Conservation (phyloP, 2,888 invertebrate species). For the Nemotelus pantherinus region DNA sequence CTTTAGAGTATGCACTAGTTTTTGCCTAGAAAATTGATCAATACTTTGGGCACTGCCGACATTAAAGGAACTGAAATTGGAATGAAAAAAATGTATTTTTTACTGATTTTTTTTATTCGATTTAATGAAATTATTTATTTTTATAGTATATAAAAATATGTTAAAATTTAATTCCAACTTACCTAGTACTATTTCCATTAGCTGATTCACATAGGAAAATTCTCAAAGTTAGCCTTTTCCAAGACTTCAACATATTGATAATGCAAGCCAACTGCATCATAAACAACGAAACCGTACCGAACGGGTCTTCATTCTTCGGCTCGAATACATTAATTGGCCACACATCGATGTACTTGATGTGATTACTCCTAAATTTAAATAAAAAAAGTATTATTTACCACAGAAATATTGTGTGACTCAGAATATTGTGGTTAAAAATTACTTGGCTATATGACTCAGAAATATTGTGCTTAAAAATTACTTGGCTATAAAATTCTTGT, state of each 20-base stretch:
- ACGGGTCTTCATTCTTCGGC: conserved; percentile 79
- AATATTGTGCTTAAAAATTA: conserved; percentile 60
- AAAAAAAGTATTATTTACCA: neutral
- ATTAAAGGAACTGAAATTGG: conserved; percentile 58
- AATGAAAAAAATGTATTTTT: neutral
- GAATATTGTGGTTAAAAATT: conserved; percentile 55
- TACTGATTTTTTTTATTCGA: too few species aligned
- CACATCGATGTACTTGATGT: conserved; percentile 89
- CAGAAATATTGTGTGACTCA: conserved; percentile 28
- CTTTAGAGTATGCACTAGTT: conserved; percentile 78
- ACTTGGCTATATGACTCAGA: conserved; percentile 69
- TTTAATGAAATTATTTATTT: too few species aligned
- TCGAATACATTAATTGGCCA: conserved; percentile 95
- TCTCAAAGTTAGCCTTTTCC: conserved; percentile 87
- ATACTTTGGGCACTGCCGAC: conserved; percentile 57
- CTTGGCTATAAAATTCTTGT: conserved; percentile 80
- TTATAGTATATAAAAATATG: neutral
- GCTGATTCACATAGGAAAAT: conserved; percentile 83
- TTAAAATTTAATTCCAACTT: neutral
- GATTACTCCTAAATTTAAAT: conserved; percentile 58
- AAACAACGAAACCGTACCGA: conserved; percentile 92
- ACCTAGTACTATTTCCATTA: conserved; percentile 52
- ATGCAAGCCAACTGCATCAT: conserved; percentile 97
- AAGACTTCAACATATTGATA: conserved; percentile 87
- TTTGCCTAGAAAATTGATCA: conserved; percentile 52